phyloP scores from a whole-genome alignment of 2,113 vertebrate species.

The Labeo catla region DNA sequence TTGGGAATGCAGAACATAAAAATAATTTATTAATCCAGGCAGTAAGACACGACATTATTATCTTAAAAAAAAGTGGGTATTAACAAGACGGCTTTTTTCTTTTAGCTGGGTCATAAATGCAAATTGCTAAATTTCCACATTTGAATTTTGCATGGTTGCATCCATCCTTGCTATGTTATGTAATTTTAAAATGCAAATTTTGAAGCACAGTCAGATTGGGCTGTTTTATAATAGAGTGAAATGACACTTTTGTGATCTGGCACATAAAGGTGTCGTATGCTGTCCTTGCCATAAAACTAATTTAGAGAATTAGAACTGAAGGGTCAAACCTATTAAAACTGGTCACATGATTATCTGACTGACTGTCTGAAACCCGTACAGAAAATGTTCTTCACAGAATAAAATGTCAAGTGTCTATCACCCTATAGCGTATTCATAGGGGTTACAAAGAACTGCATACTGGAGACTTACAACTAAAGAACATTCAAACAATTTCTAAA shows the following conservation, averaged over 20 bases:
- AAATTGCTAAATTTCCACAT: not conserved
- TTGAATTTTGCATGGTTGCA: not conserved
- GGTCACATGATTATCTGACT: constrained; percentile 17
- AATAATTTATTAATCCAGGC: too few relatives aligned
- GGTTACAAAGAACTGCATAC: not conserved
- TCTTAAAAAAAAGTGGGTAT: too few relatives aligned
- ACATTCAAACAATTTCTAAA: not conserved
- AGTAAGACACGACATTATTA: not conserved
- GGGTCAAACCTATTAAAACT: constrained; percentile 48
- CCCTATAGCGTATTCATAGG: not conserved
- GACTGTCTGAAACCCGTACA: constrained; percentile 37
- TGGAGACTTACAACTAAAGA: not conserved
- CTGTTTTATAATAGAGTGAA: not conserved
- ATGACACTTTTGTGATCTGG: not conserved
- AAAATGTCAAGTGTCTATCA: constrained; percentile 55
- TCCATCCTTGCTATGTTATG: not conserved
- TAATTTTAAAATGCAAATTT: not conserved
- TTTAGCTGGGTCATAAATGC: not conserved
- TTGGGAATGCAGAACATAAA: too few relatives aligned
- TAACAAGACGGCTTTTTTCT: not conserved
- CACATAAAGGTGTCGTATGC: not conserved
- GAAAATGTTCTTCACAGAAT: constrained; percentile 41
- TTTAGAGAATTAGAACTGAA: constrained; percentile 32
- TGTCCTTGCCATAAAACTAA: constrained; percentile 9
- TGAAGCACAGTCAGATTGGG: not conserved